Percentiles rank a stretch among this genome's conserved stretches.
Conservation (phyloP, 2,113 vertebrate genomes). For the Bolborhynchus lineola region DNA sequence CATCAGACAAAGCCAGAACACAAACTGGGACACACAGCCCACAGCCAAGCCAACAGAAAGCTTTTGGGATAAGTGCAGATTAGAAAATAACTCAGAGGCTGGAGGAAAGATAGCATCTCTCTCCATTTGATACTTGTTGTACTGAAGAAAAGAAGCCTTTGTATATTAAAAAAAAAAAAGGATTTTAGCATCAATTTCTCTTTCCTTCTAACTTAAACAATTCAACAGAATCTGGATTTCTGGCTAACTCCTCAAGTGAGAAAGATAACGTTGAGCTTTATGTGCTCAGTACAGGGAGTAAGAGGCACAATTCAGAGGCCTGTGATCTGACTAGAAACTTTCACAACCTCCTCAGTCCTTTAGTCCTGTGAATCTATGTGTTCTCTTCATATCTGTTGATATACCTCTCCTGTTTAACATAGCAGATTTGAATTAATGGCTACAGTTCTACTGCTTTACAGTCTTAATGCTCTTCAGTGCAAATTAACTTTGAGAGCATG, state of each 20-base stretch:
- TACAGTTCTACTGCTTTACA: not conserved
- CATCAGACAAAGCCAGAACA: constrained; percentile 12
- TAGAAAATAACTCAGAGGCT: constrained; percentile 12
- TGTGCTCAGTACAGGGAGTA: not conserved
- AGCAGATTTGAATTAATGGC: not conserved
- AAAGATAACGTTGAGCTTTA: not conserved
- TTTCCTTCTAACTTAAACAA: constrained; percentile 19
- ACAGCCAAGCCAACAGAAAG: not conserved
- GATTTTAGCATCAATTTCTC: constrained; percentile 12
- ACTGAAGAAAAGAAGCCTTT: constrained; percentile 7
- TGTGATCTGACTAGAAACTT: not conserved
- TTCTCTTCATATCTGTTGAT: not conserved
- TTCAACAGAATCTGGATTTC: constrained; percentile 8
- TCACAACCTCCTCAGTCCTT: not conserved
- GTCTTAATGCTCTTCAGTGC: not conserved
- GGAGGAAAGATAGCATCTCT: constrained; percentile 20
- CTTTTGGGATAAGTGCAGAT: not conserved
- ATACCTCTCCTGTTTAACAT: not conserved
- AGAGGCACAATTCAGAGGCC: not conserved
- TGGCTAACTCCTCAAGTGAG: not conserved
- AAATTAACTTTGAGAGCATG: not conserved
- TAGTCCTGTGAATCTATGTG: not conserved
- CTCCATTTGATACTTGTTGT: not conserved
- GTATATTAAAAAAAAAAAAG: not conserved
- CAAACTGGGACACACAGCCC: not conserved